Conservation (phyloP, 2,888 invertebrate species). For the Ypsolopha sequella region DNA sequence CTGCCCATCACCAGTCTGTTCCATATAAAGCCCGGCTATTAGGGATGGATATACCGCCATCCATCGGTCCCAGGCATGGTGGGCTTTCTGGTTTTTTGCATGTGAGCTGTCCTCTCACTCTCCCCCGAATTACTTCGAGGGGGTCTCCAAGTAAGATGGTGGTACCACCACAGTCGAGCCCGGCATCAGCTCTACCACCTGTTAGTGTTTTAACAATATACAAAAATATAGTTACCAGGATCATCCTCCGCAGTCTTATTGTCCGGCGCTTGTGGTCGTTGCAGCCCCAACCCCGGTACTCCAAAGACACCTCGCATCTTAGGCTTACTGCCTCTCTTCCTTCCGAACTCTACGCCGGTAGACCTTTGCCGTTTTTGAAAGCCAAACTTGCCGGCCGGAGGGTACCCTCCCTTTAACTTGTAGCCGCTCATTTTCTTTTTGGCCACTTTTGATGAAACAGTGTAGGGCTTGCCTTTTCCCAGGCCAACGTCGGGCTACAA, state of each 20-base stretch:
- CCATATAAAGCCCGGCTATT: too few species aligned
- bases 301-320: constrained; percentile 90
- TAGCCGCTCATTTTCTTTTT: constrained; percentile 81
- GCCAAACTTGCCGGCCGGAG: constrained; percentile 75
- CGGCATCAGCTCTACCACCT: neutral
- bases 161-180: too few species aligned
- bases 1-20: too few species aligned
- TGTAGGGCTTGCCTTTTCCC: constrained; percentile 85
- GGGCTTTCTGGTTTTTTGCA: too few species aligned
- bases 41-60: too few species aligned
- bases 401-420: constrained; percentile 76
- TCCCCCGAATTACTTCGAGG: too few species aligned
- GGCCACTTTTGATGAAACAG: constrained; percentile 79
- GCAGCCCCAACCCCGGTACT: constrained; percentile 82
- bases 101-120: too few species aligned
- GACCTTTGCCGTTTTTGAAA: constrained; percentile 81
- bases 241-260: constrained; percentile 61
- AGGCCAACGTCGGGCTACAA: constrained; percentile 72
- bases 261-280: constrained; percentile 73
- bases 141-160: too few species aligned
- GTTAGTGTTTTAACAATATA: neutral
- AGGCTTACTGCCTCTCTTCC: constrained; percentile 88
- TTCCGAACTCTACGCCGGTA: constrained; percentile 75
- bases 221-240: constrained; percentile 36
- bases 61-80: too few species aligned